Evolutionary conservation across 2,797 vertebrate genomes (phyloP).

Genomic region (Nyctibius grandis): DNA sequence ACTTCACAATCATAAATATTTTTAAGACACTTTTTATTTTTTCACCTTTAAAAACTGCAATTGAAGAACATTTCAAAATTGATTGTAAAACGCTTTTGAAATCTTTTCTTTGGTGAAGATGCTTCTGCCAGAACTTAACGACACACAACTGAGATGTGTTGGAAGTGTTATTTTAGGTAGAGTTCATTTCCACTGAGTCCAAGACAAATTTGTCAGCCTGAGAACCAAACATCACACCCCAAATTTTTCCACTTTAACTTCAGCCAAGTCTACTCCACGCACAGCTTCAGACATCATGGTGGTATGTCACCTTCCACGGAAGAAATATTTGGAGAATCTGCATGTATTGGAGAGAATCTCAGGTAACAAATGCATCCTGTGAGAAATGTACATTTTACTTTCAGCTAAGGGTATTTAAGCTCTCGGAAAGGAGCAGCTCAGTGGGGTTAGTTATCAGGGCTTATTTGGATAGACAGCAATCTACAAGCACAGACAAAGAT

Average conservation of each 20-base stretch:
- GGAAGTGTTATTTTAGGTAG: neutral
- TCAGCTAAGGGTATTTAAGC: neutral
- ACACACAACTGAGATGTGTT: neutral
- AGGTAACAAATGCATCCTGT: neutral
- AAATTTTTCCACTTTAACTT: neutral
- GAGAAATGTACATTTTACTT: neutral
- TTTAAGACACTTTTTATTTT: neutral
- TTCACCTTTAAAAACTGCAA: neutral
- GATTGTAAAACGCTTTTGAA: neutral
- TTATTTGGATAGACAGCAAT: slow-evolving; percentile 38
- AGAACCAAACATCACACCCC: neutral
- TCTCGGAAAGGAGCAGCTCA: neutral
- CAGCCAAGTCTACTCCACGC: accelerated
- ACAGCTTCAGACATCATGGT: neutral
- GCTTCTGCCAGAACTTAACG: accelerated
- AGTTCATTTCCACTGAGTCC: neutral
- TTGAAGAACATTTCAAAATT: neutral
- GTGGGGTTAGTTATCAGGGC: neutral
- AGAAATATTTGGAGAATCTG: neutral
- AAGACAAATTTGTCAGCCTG: neutral
- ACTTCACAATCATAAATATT: neutral
- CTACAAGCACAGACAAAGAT: neutral
- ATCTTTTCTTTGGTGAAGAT: neutral
- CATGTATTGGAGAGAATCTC: neutral
- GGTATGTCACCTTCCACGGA: neutral